Evolutionary conservation across 2,797 vertebrate species (phyloP).

Genomic region (Picus viridis): DNA sequence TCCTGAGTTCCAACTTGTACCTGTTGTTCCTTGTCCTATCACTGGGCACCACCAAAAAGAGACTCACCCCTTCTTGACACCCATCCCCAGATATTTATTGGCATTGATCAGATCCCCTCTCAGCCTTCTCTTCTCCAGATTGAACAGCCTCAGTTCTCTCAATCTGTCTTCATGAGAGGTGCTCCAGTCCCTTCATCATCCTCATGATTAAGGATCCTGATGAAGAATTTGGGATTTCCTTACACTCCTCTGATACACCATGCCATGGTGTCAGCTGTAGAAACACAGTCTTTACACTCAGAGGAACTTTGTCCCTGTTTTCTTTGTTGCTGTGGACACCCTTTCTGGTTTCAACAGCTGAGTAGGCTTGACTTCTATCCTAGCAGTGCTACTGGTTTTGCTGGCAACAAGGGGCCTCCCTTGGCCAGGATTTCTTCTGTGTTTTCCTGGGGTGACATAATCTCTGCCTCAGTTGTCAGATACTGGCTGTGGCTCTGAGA

Average conservation of each 20-base stretch:
- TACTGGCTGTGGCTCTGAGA: not conserved
- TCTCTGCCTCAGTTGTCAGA: not conserved
- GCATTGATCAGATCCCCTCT: too few relatives aligned
- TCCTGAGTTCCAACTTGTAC: too few relatives aligned
- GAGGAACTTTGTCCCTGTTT: not conserved
- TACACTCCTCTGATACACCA: accelerated
- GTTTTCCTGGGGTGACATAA: not conserved
- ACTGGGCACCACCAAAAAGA: too few relatives aligned
- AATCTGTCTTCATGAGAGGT: too few relatives aligned
- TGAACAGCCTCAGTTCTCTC: too few relatives aligned
- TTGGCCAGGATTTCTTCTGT: not conserved
- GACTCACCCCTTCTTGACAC: too few relatives aligned
- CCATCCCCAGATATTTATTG: too few relatives aligned
- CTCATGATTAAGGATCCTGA: too few relatives aligned
- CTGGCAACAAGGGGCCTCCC: not conserved
- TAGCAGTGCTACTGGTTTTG: not conserved
- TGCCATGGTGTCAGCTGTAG: not conserved
- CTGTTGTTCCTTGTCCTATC: too few relatives aligned
- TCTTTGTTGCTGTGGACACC: not conserved
- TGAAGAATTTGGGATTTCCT: not conserved
- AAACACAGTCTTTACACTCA: not conserved
- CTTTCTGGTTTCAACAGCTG: not conserved
- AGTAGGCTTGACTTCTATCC: not conserved
- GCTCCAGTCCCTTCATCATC: too few relatives aligned
- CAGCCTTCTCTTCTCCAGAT: too few relatives aligned